Conservation (phyloP, 2,797 vertebrate species). For the Trichosurus vulpecula region DNA sequence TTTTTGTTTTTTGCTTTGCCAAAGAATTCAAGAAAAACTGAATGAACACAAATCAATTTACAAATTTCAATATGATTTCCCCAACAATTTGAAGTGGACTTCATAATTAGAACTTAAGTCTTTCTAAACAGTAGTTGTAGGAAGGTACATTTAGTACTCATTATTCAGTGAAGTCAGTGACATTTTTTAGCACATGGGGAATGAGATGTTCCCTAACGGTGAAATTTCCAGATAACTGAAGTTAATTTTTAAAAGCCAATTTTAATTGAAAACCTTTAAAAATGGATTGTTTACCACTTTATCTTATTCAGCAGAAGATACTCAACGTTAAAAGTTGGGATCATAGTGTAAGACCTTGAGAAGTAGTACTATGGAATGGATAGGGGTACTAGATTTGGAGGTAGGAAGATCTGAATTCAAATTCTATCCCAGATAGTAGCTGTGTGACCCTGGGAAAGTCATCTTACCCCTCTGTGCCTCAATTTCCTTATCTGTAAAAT, state of each 20-base stretch:
- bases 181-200: neutral
- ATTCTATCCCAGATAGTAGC: neutral
- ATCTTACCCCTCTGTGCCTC: neutral
- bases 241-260: neutral
- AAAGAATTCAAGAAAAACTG: neutral
- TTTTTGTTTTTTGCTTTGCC: neutral
- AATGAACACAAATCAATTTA: neutral
- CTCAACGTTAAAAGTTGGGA: neutral
- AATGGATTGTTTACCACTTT: neutral
- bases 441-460: neutral
- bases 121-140: slow-evolving; percentile 23
- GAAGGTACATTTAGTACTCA: neutral
- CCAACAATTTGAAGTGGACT: slow-evolving; percentile 1
- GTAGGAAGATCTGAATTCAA: neutral
- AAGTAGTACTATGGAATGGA: neutral
- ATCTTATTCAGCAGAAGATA: neutral
- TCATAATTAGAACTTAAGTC: slow-evolving; percentile 42
- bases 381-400: neutral
- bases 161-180: neutral
- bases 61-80: neutral
- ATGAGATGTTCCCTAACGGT: neutral
- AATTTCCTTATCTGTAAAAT: neutral
- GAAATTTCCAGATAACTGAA: neutral
- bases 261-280: slow-evolving; percentile 1
- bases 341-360: neutral